Percentiles rank a stretch among this genome's conserved stretches.
Conservation (phyloP, 2,888 invertebrate genomes). For the Drosophila picticornis region DNA sequence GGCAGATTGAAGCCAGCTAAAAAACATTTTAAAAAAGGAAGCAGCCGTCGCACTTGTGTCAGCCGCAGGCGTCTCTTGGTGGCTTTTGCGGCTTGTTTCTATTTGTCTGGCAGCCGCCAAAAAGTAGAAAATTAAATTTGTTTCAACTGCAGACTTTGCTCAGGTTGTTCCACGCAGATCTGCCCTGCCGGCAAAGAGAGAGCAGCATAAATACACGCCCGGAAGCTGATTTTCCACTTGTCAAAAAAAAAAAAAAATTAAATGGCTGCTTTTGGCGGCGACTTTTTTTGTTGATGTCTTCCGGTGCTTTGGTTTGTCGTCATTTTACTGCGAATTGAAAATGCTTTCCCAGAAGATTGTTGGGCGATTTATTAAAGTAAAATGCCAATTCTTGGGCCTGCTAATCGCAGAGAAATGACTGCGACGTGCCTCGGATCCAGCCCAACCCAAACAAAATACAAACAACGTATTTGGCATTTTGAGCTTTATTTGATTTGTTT, state of each 20-base stretch:
- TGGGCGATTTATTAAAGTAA: slow-evolving; percentile 66
- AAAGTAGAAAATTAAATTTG: slow-evolving; percentile 78
- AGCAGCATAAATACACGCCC: slow-evolving; percentile 46
- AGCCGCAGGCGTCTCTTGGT: slow-evolving; percentile 54
- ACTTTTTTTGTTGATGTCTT: slow-evolving; percentile 32
- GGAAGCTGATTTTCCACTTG: slow-evolving; percentile 68
- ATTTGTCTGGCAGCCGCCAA: slow-evolving; percentile 69
- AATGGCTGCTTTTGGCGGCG: slow-evolving; percentile 38
- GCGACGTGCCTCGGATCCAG: slow-evolving; percentile 36
- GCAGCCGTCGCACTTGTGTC: slow-evolving; percentile 46
- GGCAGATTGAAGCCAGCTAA: slow-evolving; percentile 42
- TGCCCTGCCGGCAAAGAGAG: slow-evolving; percentile 10
- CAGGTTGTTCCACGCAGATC: slow-evolving; percentile 45
- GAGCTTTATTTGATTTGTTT: slow-evolving; percentile 28
- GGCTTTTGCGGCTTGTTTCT: slow-evolving; percentile 69
- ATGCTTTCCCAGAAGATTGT: slow-evolving; percentile 39
- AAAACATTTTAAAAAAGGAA: slow-evolving; percentile 48
- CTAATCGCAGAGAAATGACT: slow-evolving; percentile 62
- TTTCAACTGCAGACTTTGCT: slow-evolving; percentile 72
- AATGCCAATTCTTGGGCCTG: slow-evolving; percentile 61
- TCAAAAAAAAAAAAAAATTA: slow-evolving; percentile 37
- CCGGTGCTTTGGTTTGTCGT: slow-evolving; percentile 41
- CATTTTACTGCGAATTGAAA: slow-evolving; percentile 45
- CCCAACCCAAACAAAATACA: not conserved
- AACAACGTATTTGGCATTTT: slow-evolving; percentile 6